These are phyloP conservation scores for Paradoxurus hermaphroditus DNA, from an alignment of 2,113 vertebrate species.

Conservation along the genomic window DNA sequence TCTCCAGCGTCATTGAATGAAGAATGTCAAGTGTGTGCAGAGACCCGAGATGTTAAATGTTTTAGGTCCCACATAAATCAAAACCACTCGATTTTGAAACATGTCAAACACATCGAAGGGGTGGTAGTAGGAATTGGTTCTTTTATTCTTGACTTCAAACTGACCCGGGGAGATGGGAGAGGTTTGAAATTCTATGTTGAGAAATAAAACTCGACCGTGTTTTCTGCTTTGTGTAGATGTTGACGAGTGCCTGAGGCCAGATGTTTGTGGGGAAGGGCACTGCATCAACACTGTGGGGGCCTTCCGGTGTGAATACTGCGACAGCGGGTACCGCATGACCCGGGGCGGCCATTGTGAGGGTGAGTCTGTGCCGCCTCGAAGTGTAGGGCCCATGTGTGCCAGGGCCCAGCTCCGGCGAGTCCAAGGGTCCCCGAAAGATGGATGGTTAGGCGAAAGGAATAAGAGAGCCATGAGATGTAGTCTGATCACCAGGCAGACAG, in stretches of 20 bases:
- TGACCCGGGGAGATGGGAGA: neutral
- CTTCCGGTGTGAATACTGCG: slow-evolving; percentile 87
- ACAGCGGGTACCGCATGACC: slow-evolving; percentile 85
- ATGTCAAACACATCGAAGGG: neutral
- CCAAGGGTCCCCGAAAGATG: too few relatives aligned
- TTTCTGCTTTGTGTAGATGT: slow-evolving; percentile 81
- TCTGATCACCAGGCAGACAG: too few relatives aligned
- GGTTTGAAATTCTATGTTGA: neutral
- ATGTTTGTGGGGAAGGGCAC: slow-evolving; percentile 84
- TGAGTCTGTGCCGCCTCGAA: slow-evolving; percentile 31
- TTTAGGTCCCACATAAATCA: neutral
- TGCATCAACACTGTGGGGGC: slow-evolving; percentile 88
- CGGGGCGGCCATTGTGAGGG: slow-evolving; percentile 85
- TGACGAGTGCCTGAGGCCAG: slow-evolving; percentile 86
- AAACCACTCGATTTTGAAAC: neutral
- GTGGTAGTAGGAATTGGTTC: neutral
- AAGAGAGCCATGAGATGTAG: too few relatives aligned
- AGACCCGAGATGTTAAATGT: neutral
- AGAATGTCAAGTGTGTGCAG: neutral
- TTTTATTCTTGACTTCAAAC: neutral
- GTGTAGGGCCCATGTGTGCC: rapidly evolving
- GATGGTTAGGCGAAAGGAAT: too few relatives aligned
- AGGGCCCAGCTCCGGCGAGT: too few relatives aligned
- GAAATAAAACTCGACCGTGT: neutral
- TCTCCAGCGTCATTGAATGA: neutral